Base-by-base conservation (phyloP, 2,888 invertebrate species). In the Trachelus troglodyta region DNA sequence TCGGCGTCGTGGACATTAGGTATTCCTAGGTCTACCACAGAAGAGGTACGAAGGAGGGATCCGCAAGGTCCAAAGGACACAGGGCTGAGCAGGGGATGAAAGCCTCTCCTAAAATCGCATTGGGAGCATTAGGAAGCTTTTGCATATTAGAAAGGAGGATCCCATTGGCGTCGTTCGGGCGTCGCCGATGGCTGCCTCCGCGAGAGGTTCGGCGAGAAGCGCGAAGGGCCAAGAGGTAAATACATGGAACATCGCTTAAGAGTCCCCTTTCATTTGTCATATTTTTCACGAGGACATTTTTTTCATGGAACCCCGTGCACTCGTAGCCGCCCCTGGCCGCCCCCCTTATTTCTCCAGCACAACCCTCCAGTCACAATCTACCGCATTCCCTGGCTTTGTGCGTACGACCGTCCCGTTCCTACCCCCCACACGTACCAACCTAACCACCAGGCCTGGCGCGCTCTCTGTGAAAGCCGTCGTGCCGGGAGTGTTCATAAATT, bases 401-500 rank as follows among this genome's bases (percentile, higher is more conserved):
- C 69, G 33, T 34, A 37, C 31, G 1, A 15, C 23, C 9, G 35
- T 33, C 11, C 56, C 73, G 35, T 35, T 35, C 3, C 40, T n/a
- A 30, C 34, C 40, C 15, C 11, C 11, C 56, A n/a, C 40, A 68
- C 34, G 69, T 34, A 34, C 77, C 76, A 12, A 69, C 73, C 76
- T 40, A 75, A 56, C 75, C 69, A 23, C 75, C 69, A n/a, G 15
- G 73, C 23, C 40, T 23, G 40, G 15, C 23, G 9, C 23, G 23
- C 15, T 40, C 23, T 40, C 71, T 71, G 12, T 33, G 71, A 71
- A 71, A 71, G 71, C 71, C 71, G 71, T 71, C 77, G 68, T 34
- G 33, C 12, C 35, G 15, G 30, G 34, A 74, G 77, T 76, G 73
- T 78, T 78, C 78, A 78, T 78, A 78, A 78, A 78, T 78, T 78